Base-by-base conservation (phyloP, 2,797 vertebrate species). In the Lepus oiostolus region DNA sequence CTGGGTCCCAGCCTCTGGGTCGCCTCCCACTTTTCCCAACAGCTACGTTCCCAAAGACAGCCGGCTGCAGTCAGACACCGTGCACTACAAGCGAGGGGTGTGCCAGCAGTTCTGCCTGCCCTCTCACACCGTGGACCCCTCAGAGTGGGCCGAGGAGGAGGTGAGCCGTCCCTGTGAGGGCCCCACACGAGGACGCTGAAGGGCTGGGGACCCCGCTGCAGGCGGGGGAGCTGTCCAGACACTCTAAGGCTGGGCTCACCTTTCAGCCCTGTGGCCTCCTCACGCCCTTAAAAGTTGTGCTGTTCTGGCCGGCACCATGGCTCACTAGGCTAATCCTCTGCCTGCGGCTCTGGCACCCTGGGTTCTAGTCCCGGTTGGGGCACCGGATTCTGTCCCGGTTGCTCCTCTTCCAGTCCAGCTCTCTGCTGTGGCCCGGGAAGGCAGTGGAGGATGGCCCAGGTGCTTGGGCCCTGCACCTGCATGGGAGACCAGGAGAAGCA, bases 71-170 rank as follows among this genome's bases (percentile, higher is more conserved):
- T 99, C 99, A 0, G 99, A 99, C 98, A 99, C 99, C 0, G 99
- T 99, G 93, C 99, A 99, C 97, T 99, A 99, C 96, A 99, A 99
- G 98, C 98, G 99, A 16, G 99, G 99, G 1, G 99, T 99, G 85
- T 99, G 99, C 97, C 99, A 99, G 98, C 99, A 99, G 98, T 99
- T 99, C 98, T 99, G 99, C 75, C 98, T 99, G 97, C 99, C 99
- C 42, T 99, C 99, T 19, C 99, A 99, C 97, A 99, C 99, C 0
- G 98, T 99, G 85, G 99, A 99, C 98, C 99, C 99, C 79, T 99
- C 99, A 0, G 99, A 99, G 93, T 99, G 99, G 99, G 98, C 99
- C 0, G 99, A 99, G 17, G 99, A 99, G 0, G 99, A 99, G 99
- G 99, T 99, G 96, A 93, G 97, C 72, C 4, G 60, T n/a, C 28